Evolutionary conservation across 2,113 vertebrate species (phyloP).

Genomic region (Setophaga coronata): DNA sequence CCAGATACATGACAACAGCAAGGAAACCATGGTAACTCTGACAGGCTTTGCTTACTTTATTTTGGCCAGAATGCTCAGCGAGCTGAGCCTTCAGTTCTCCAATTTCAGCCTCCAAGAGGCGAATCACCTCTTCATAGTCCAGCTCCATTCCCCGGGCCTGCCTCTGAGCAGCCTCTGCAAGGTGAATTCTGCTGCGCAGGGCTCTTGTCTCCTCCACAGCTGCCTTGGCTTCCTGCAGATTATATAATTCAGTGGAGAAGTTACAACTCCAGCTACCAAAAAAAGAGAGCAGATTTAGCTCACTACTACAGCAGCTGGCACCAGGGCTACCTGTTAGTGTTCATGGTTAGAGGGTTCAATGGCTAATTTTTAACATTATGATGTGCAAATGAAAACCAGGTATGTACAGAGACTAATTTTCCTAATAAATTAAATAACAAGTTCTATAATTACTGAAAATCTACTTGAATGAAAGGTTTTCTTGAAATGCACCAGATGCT

Average conservation of each 20-base stretch:
- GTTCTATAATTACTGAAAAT: background rate
- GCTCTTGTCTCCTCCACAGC: constrained; percentile 82
- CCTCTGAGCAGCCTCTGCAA: constrained; percentile 87
- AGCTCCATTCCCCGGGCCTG: constrained; percentile 90
- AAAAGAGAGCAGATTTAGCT: background rate
- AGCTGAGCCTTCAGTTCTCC: constrained; percentile 88
- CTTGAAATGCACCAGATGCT: background rate
- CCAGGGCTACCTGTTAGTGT: background rate
- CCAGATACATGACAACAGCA: constrained; percentile 72
- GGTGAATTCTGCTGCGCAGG: constrained; percentile 81
- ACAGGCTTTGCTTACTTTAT: constrained; percentile 78
- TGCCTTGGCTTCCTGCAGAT: constrained; percentile 83
- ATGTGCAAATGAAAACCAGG: background rate
- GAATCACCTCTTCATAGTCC: constrained; percentile 96
- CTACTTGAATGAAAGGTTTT: background rate
- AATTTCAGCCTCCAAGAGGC: constrained; percentile 90
- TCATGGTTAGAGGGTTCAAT: background rate
- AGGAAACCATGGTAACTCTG: constrained; percentile 76
- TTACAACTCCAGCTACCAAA: background rate
- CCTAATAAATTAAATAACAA: background rate
- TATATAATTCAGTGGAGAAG: background rate
- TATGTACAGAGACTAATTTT: background rate
- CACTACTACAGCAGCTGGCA: background rate
- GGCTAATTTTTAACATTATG: background rate
- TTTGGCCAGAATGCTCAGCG: constrained; percentile 71